Evolutionary conservation across 2,888 invertebrate genomes (phyloP).

Genomic region (Cataglyphis cursor): DNA sequence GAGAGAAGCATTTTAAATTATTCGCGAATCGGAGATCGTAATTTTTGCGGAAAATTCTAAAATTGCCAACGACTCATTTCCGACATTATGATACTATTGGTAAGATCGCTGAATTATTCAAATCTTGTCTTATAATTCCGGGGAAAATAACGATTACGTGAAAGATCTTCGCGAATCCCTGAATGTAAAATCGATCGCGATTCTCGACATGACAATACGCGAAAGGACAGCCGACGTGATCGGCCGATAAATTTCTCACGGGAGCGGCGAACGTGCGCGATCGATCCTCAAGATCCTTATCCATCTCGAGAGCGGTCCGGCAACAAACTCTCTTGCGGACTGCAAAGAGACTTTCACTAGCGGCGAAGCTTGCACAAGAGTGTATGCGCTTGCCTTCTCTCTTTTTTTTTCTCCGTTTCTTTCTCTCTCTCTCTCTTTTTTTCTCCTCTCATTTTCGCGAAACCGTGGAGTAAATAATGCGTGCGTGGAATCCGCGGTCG

Average conservation of each 20-base stretch:
- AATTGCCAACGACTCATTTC: constrained; percentile 1
- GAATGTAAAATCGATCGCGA: background rate
- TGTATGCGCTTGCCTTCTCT: constrained; percentile 58
- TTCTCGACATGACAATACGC: constrained; percentile 23
- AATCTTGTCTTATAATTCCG: background rate
- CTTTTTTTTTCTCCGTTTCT: constrained; percentile 30
- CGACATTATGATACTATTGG: background rate
- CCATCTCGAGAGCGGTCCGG: constrained; percentile 79
- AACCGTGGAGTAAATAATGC: constrained; percentile 79
- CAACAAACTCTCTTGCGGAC: constrained; percentile 67
- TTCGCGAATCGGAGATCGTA: background rate
- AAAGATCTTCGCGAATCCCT: background rate
- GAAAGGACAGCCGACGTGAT: constrained; percentile 19
- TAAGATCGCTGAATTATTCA: background rate
- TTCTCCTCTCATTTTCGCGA: constrained; percentile 77
- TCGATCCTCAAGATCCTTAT: constrained; percentile 79
- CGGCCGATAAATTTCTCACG: constrained; percentile 78
- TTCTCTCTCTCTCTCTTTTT: constrained; percentile 31
- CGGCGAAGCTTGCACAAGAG: constrained; percentile 76
- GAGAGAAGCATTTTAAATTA: constrained; percentile 12
- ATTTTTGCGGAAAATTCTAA: constrained; percentile 20
- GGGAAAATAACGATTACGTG: background rate
- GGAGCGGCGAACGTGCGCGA: constrained; percentile 70
- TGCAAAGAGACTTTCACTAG: constrained; percentile 79
- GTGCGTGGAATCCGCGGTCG: constrained; percentile 72